phyloP scores from a whole-genome alignment of 1,140 invertebrate genomes.

The Neodiprion fabricii region DNA sequence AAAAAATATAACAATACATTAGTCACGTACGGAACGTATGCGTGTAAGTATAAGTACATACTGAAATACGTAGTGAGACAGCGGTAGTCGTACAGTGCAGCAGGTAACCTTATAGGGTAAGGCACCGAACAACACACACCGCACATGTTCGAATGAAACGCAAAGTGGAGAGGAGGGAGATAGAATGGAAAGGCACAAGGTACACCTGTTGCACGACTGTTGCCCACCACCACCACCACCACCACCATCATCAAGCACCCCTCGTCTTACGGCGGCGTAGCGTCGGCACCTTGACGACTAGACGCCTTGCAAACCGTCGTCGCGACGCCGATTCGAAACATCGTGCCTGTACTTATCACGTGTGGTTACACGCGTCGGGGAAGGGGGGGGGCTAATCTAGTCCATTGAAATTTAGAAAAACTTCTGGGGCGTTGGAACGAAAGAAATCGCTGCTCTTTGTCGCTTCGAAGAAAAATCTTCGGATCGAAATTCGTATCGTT shows the following conservation, averaged over 20 bases:
- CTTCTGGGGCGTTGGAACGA: background rate
- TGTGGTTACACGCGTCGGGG: background rate
- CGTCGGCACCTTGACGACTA: background rate
- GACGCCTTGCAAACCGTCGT: background rate
- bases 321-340: background rate
- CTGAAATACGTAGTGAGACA: too few species aligned
- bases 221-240: background rate
- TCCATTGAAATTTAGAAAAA: too few species aligned
- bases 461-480: background rate
- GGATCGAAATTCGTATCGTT: too few species aligned
- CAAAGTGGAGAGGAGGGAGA: background rate
- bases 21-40: too few species aligned
- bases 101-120: too few species aligned
- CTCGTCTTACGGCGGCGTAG: background rate
- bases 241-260: background rate
- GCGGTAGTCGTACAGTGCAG: too few species aligned
- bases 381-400: too few species aligned
- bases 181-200: background rate
- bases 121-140: too few species aligned
- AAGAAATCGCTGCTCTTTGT: background rate
- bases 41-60: too few species aligned
- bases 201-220: constrained; percentile 6
- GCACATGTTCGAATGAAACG: too few species aligned
- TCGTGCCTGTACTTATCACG: background rate
- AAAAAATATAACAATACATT: too few species aligned